Evolutionary conservation across 2,888 invertebrate genomes (phyloP).

Genomic region (Drosophila mettleri): DNA sequence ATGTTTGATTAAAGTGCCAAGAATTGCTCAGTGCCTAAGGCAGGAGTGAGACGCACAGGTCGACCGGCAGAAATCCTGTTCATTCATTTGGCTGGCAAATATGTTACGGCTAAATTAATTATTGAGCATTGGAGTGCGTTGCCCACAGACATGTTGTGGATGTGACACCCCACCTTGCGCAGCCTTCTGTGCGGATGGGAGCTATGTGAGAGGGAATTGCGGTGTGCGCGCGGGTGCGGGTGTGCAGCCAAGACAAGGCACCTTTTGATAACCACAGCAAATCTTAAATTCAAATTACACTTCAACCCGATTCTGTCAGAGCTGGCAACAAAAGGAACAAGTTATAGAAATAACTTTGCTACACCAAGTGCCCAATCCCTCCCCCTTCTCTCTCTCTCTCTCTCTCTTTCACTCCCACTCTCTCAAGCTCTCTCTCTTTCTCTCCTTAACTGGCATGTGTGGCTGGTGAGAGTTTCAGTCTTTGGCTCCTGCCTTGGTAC

Average conservation of each 20-base stretch:
- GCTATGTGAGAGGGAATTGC: not conserved
- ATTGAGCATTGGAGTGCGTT: constrained; percentile 55
- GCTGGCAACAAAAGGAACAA: constrained; percentile 64
- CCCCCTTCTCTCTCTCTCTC: not conserved
- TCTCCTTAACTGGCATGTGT: constrained; percentile 23
- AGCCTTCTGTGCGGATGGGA: not conserved
- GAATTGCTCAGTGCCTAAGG: constrained; percentile 21
- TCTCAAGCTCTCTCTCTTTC: constrained; percentile 2
- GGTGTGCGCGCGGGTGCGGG: not conserved
- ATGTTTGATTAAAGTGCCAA: constrained; percentile 71
- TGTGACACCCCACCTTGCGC: constrained; percentile 29
- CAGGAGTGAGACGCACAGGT: not conserved
- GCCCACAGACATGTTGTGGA: constrained; percentile 44
- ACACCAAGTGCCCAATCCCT: constrained; percentile 17
- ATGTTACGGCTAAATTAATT: constrained; percentile 77
- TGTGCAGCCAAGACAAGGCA: constrained; percentile 44
- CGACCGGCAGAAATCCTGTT: constrained; percentile 29
- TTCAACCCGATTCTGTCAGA: constrained; percentile 70
- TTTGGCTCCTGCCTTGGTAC: constrained; percentile 39
- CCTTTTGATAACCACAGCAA: constrained; percentile 74
- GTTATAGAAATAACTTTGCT: constrained; percentile 72
- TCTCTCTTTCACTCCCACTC: not conserved
- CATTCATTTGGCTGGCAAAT: constrained; percentile 58
- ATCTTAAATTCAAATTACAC: constrained; percentile 81
- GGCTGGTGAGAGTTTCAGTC: constrained; percentile 53